These are phyloP conservation scores for Morpho achilles DNA, from an alignment of 2,888 invertebrate species.

Conservation along the genomic window DNA sequence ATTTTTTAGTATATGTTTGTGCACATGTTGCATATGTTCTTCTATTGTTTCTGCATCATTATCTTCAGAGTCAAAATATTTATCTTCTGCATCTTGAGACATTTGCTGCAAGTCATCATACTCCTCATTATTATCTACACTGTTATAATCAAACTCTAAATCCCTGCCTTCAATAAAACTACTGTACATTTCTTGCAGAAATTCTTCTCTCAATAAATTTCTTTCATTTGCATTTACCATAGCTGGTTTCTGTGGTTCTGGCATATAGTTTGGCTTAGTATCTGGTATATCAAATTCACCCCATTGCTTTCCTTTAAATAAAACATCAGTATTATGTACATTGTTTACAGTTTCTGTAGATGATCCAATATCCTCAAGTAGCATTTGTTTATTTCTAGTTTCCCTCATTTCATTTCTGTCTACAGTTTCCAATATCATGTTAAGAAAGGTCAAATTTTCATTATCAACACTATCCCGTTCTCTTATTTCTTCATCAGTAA, in stretches of 20 bases:
- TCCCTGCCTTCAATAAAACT: conserved; percentile 91
- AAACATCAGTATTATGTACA: conserved; percentile 19
- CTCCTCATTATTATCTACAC: conserved; percentile 88
- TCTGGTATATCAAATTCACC: conserved; percentile 77
- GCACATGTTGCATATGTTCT: conserved; percentile 59
- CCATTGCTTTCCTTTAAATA: conserved; percentile 56
- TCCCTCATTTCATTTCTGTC: conserved; percentile 85
- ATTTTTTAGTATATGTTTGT: conserved; percentile 51
- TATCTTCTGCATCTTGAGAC: conserved; percentile 90
- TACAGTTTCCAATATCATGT: conserved; percentile 88
- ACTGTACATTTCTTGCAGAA: conserved; percentile 90
- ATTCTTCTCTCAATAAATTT: conserved; percentile 86
- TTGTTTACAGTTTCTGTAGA: conserved; percentile 32
- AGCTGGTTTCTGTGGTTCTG: conserved; percentile 47
- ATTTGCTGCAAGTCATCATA: conserved; percentile 86
- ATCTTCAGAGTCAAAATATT: conserved; percentile 92
- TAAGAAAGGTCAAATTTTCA: conserved; percentile 82
- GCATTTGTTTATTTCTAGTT: conserved; percentile 80
- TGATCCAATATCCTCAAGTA: conserved; percentile 75
- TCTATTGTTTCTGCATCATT: conserved; percentile 76
- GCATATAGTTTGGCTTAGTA: conserved; percentile 46
- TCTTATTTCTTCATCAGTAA: conserved; percentile 87
- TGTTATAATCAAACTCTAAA: conserved; percentile 88
- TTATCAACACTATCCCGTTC: conserved; percentile 80
- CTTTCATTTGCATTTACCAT: conserved; percentile 80